phyloP scores from a whole-genome alignment of 2,888 invertebrate species.

The Drosophila prostipennis region DNA sequence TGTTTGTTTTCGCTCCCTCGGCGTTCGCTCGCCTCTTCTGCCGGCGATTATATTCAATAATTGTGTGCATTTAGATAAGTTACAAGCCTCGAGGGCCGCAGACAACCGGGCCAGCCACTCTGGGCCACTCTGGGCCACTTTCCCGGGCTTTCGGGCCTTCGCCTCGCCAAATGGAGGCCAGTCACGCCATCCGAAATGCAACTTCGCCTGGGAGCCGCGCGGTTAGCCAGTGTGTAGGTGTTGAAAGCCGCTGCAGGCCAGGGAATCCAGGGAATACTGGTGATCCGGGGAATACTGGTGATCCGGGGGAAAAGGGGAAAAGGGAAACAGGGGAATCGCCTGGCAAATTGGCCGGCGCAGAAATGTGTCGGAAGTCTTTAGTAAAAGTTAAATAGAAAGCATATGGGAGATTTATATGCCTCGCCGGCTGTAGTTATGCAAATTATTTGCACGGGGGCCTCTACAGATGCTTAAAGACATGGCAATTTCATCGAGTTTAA shows the following conservation, averaged over 20 bases:
- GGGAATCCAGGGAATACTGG: background rate
- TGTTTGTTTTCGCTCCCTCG: conserved; percentile 44
- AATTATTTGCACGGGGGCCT: conserved; percentile 29
- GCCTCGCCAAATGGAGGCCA: conserved; percentile 61
- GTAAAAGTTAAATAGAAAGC: conserved; percentile 77
- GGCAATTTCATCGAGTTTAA: background rate
- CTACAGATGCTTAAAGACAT: background rate
- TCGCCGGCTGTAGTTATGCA: conserved; percentile 68
- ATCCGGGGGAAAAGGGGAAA: background rate
- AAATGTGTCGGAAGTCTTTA: conserved; percentile 77
- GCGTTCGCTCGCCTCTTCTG: conserved; percentile 54
- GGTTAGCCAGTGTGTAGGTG: conserved; percentile 62
- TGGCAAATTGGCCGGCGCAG: conserved; percentile 54
- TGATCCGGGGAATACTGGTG: background rate
- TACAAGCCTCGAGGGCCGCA: conserved; percentile 64
- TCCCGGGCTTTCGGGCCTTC: conserved; percentile 28
- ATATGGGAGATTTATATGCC: conserved; percentile 72
- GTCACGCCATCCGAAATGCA: conserved; percentile 66
- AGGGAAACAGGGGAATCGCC: conserved; percentile 6
- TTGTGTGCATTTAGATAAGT: conserved; percentile 80
- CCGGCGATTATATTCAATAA: conserved; percentile 79
- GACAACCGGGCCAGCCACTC: conserved; percentile 14
- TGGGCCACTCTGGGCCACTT: conserved; percentile 48
- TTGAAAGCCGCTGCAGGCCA: conserved; percentile 58
- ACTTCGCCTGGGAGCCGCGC: conserved; percentile 7